These are phyloP conservation scores for Lepisosteus oculatus DNA, from an alignment of 2,113 vertebrate species.

Conservation along the genomic window DNA sequence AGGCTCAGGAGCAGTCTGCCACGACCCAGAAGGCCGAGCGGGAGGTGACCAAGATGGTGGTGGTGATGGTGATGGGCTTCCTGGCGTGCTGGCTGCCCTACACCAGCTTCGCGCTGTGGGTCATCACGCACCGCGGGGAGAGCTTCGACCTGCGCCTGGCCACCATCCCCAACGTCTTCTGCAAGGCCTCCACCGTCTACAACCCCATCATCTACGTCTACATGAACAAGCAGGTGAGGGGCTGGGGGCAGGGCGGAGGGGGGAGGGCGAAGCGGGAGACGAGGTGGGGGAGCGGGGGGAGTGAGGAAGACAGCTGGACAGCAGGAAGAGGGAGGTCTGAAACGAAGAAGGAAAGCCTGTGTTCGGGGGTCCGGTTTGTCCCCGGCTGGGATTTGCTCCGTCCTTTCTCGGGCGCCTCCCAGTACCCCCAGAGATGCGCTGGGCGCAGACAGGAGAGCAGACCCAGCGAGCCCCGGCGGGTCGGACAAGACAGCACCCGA, in stretches of 20 bases:
- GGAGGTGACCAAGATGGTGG: slow-evolving; percentile 69
- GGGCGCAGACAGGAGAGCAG: too few species aligned
- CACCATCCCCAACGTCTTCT: slow-evolving; percentile 60
- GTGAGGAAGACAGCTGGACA: too few species aligned
- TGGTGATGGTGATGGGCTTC: slow-evolving; percentile 68
- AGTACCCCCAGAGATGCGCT: too few species aligned
- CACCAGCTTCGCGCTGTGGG: slow-evolving; percentile 58
- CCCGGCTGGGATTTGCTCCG: not conserved
- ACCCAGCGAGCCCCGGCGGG: too few species aligned
- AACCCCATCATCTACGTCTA: slow-evolving; percentile 70
- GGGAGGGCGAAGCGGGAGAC: too few species aligned
- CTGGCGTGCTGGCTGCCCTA: slow-evolving; percentile 67
- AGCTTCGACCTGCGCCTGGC: slow-evolving; percentile 58
- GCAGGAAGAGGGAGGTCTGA: too few species aligned
- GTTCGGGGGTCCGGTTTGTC: too few species aligned
- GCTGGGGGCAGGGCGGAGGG: too few species aligned
- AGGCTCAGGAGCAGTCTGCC: slow-evolving; percentile 64
- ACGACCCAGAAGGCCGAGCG: slow-evolving; percentile 69
- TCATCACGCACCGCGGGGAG: slow-evolving; percentile 51
- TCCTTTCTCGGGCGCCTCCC: not conserved
- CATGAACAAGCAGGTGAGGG: slow-evolving; percentile 64
- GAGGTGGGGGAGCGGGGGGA: too few species aligned
- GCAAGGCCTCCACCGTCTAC: slow-evolving; percentile 67
- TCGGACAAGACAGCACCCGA: too few species aligned
- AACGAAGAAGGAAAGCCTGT: too few species aligned